phyloP scores from a whole-genome alignment of 2,888 invertebrate genomes.

The Galerucella nymphaeae region DNA sequence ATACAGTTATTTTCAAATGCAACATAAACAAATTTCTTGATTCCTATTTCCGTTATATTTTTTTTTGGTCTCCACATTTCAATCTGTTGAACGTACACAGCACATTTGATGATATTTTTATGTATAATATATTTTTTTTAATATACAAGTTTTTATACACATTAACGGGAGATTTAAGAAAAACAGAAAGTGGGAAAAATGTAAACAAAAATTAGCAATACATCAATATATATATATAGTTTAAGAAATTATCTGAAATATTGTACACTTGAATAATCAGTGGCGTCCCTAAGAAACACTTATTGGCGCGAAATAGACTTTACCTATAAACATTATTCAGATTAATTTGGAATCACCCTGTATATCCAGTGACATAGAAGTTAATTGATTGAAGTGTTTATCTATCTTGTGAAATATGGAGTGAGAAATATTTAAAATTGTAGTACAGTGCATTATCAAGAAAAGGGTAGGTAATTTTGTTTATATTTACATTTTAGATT shows the following conservation, averaged over 20 bases:
- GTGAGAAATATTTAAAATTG: no score
- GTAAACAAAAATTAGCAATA: not conserved
- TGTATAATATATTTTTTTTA: constrained; percentile 38
- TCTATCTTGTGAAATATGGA: no score
- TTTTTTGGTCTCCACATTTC: constrained; percentile 22
- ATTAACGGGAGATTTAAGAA: constrained; percentile 13
- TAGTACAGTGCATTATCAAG: not conserved
- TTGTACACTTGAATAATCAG: not conserved
- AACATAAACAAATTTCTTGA: not conserved
- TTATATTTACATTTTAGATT: not conserved
- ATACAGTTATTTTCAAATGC: not conserved
- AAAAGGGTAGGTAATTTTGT: not conserved
- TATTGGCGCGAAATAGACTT: no score
- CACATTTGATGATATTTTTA: constrained; percentile 52
- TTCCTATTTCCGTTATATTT: constrained; percentile 14
- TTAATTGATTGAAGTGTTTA: no score
- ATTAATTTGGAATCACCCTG: no score
- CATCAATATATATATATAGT: no score
- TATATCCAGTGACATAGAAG: no score
- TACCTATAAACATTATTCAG: no score
- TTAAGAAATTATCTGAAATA: not conserved
- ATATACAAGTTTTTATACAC: constrained; percentile 41
- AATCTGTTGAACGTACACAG: constrained; percentile 48
- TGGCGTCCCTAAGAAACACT: no score
- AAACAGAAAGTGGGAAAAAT: not conserved